Evolutionary conservation across 2,888 invertebrate genomes (phyloP).

Genomic region (Venusia cambrica): DNA sequence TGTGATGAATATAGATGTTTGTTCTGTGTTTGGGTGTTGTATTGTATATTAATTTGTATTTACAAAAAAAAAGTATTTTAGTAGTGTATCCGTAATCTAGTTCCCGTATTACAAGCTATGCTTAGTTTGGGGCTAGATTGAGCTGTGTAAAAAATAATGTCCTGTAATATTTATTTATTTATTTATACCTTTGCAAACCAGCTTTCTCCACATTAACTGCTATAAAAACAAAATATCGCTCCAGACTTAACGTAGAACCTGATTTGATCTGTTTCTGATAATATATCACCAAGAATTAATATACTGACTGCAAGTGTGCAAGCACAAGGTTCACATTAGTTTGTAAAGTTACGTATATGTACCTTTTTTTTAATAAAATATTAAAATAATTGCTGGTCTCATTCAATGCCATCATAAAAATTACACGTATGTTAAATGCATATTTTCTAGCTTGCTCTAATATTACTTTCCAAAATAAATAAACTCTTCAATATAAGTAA

Average conservation of each 20-base stretch:
- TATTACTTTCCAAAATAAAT: constrained; percentile 7
- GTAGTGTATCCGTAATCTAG: too few relatives aligned
- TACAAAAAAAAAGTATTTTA: too few relatives aligned
- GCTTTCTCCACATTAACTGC: constrained; percentile 9
- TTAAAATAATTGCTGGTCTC: constrained; percentile 6
- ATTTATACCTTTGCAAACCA: too few relatives aligned
- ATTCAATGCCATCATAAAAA: constrained; percentile 5
- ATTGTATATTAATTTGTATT: too few relatives aligned
- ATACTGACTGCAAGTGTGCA: constrained; percentile 8
- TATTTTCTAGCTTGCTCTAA: constrained; percentile 7
- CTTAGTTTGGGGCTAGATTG: too few relatives aligned
- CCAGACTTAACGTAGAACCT: constrained; percentile 9
- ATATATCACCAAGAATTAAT: constrained; percentile 6
- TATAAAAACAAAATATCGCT: constrained; percentile 9
- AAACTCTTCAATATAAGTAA: constrained; percentile 6
- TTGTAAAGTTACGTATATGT: constrained; percentile 6
- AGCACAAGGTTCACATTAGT: constrained; percentile 8
- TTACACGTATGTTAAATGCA: constrained; percentile 6
- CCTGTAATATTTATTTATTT: too few relatives aligned
- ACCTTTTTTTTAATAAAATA: constrained; percentile 6
- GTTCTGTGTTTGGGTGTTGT: too few relatives aligned
- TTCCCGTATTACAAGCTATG: too few relatives aligned
- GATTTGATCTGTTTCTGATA: constrained; percentile 9
- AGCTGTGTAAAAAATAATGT: too few relatives aligned
- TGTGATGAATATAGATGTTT: too few relatives aligned